Percentiles rank a stretch among this genome's conserved stretches.
These are phyloP conservation scores for Phylloscopus trochiloides DNA, from an alignment of 2,113 vertebrate species.

Conservation along the genomic window DNA sequence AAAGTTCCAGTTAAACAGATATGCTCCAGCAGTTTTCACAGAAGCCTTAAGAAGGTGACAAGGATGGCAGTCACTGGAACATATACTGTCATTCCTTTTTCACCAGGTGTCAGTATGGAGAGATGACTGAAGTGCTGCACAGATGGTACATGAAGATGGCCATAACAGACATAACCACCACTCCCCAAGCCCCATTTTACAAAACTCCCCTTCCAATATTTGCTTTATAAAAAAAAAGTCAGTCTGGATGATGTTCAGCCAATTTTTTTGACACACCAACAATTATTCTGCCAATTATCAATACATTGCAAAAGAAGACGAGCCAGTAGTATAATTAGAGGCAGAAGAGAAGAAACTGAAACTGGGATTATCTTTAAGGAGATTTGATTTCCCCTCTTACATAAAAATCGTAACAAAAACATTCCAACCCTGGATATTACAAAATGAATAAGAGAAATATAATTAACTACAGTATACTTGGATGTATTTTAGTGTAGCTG, in stretches of 20 bases:
- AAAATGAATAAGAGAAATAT: not conserved
- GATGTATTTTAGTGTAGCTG: not conserved
- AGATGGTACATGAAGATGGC: not conserved
- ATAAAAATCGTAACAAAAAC: not conserved
- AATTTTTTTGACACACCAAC: not conserved
- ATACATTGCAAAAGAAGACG: not conserved
- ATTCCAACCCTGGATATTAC: not conserved
- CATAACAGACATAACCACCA: not conserved
- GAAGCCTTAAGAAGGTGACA: not conserved
- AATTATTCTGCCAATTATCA: not conserved
- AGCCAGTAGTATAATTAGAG: not conserved
- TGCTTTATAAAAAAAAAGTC: not conserved
- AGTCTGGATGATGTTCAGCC: not conserved
- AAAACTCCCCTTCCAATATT: not conserved
- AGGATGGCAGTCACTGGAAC: not conserved
- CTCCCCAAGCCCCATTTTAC: not conserved
- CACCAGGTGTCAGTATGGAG: not conserved
- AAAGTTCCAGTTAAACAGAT: not conserved
- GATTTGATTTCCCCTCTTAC: not conserved
- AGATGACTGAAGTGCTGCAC: not conserved
- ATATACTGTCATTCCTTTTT: not conserved
- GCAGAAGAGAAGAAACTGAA: not conserved
- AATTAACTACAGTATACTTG: not conserved
- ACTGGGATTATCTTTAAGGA: not conserved
- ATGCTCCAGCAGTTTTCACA: not conserved